Evolutionary conservation across 2,797 vertebrate species (phyloP).

Genomic region (Enteromius argenteus): DNA sequence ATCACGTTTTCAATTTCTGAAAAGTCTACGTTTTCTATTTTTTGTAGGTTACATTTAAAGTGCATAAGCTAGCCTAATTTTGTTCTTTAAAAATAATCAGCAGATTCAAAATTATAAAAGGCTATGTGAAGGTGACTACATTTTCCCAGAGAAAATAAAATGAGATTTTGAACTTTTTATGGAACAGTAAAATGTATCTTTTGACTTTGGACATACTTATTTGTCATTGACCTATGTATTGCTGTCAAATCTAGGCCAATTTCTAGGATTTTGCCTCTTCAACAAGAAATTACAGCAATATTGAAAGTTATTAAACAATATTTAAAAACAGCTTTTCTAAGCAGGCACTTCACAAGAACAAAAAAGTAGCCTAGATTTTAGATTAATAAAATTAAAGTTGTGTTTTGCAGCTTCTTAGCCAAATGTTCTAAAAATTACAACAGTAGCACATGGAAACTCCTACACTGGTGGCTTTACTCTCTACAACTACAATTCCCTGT

Average conservation of each 20-base stretch:
- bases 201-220: neutral
- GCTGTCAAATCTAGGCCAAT: neutral
- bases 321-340: neutral
- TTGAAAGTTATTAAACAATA: neutral
- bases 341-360: neutral
- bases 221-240: neutral
- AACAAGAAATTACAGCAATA: neutral
- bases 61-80: neutral
- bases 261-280: neutral
- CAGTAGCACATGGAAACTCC: constrained; percentile 8
- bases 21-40: neutral
- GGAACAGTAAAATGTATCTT: neutral
- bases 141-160: neutral
- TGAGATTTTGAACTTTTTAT: neutral
- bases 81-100: neutral
- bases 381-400: neutral
- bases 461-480: constrained; percentile 22
- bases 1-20: neutral
- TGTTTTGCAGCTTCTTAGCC: neutral
- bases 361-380: neutral
- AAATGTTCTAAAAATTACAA: constrained; percentile 21
- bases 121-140: neutral
- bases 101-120: neutral
- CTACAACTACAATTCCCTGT: constrained; percentile 17
- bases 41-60: neutral